A percentile compares a stretch with the other conserved stretches of the same genome.
These are phyloP conservation scores for Hemichromis elongatus DNA, from an alignment of 2,113 vertebrate genomes.

Conservation along the genomic window DNA sequence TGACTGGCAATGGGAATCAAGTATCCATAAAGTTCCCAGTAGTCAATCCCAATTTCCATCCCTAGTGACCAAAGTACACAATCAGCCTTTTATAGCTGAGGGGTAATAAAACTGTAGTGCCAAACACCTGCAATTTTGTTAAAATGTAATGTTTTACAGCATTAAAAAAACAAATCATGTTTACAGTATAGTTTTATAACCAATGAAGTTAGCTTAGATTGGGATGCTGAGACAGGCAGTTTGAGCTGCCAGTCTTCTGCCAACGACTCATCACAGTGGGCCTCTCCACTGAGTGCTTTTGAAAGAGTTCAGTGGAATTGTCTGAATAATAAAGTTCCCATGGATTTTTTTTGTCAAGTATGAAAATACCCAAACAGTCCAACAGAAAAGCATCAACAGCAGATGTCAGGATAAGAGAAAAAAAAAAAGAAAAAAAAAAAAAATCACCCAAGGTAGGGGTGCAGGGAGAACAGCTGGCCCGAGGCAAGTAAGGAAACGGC, in stretches of 20 bases:
- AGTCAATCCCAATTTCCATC: background rate
- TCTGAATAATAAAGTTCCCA: background rate
- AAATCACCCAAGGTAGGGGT: background rate
- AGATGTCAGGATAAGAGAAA: background rate
- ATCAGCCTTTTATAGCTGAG: background rate
- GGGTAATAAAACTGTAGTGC: background rate
- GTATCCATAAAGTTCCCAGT: background rate
- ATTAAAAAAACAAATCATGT: background rate
- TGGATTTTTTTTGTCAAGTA: background rate
- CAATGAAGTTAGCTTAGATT: background rate
- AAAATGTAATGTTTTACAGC: background rate
- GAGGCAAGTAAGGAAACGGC: background rate
- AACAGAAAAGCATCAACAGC: background rate
- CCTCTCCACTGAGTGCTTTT: too few relatives aligned
- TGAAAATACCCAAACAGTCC: background rate
- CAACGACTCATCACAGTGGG: background rate
- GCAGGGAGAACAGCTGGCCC: slow-evolving; percentile 30
- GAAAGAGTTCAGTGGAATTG: too few relatives aligned
- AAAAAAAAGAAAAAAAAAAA: background rate
- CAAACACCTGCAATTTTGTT: background rate
- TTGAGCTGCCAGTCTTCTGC: background rate
- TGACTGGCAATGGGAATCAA: background rate
- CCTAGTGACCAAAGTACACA: background rate
- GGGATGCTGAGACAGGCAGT: background rate
- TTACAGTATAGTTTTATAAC: background rate